A percentile compares a stretch with the other conserved stretches of the same genome.
Evolutionary conservation across 1,140 invertebrate genomes (phyloP).

Genomic region (Ruditapes philippinarum): DNA sequence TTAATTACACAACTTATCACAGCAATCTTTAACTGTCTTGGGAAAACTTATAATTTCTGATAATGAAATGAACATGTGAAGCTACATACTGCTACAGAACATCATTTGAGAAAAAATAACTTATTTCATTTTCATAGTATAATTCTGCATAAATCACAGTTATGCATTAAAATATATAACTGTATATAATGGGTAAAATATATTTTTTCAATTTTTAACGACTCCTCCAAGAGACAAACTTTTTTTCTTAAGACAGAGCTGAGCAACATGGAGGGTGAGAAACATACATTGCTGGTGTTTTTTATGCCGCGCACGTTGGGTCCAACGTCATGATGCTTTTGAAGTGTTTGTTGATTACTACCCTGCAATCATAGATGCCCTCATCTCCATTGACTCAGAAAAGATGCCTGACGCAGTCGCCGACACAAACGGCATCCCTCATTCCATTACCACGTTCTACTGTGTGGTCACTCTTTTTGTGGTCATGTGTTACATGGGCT

Average conservation of each 20-base stretch:
- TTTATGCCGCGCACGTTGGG: conserved; percentile 20
- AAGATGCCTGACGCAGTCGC: neutral
- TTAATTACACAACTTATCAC: no score
- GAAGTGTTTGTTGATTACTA: neutral
- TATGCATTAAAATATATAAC: no score
- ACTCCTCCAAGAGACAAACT: neutral
- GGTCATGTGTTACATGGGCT: neutral
- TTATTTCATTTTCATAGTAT: no score
- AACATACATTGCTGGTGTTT: neutral
- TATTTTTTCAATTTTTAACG: no score
- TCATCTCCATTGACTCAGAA: neutral
- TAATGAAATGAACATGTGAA: no score
- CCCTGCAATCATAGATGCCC: conserved; percentile 15
- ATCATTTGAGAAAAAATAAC: no score
- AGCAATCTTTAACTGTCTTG: no score
- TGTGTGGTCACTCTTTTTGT: neutral
- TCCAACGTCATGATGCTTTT: conserved; percentile 14
- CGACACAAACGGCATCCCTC: neutral
- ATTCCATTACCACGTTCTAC: conserved; percentile 1
- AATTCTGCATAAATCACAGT: no score
- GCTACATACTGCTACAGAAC: no score
- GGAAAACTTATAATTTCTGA: no score
- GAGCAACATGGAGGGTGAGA: neutral
- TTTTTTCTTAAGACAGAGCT: neutral
- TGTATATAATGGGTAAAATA: no score